Conservation (phyloP, 2,888 invertebrate species). For the Hanleya hanleyi region DNA sequence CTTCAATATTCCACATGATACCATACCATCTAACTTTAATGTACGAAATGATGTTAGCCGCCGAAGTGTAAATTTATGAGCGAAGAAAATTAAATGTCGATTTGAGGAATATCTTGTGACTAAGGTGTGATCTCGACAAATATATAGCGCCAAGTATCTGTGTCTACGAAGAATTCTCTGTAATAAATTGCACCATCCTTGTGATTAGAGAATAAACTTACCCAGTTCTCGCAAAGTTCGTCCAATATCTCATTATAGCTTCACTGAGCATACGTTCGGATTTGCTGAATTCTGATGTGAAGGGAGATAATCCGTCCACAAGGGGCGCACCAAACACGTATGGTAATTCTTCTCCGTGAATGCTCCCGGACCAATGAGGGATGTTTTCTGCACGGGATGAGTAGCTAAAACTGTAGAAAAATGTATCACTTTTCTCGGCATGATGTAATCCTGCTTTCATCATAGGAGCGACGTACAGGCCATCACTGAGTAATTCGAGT, state of each 20-base stretch:
- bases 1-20: no score
- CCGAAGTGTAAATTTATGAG: no score
- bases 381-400: slow-evolving; percentile 92
- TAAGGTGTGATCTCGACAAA: no score
- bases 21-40: no score
- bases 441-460: slow-evolving; percentile 92
- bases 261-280: slow-evolving; percentile 66
- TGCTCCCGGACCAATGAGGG: slow-evolving; percentile 75
- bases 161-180: no score
- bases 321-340: slow-evolving; percentile 71
- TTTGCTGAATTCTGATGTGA: slow-evolving; percentile 56
- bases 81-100: no score
- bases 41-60: no score
- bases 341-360: slow-evolving; percentile 68
- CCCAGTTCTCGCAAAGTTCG: slow-evolving; percentile 72
- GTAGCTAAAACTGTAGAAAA: slow-evolving; percentile 77
- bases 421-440: slow-evolving; percentile 79
- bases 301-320: slow-evolving; percentile 67
- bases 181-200: no score
- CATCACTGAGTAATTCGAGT: slow-evolving; percentile 88
- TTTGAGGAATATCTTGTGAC: no score
- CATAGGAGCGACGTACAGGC: slow-evolving; percentile 88
- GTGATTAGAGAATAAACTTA: no score
- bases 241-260: slow-evolving; percentile 69
- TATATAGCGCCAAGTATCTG: no score